Conservation (phyloP, 2,797 vertebrate species). For the Alcedo quadribrachys region DNA sequence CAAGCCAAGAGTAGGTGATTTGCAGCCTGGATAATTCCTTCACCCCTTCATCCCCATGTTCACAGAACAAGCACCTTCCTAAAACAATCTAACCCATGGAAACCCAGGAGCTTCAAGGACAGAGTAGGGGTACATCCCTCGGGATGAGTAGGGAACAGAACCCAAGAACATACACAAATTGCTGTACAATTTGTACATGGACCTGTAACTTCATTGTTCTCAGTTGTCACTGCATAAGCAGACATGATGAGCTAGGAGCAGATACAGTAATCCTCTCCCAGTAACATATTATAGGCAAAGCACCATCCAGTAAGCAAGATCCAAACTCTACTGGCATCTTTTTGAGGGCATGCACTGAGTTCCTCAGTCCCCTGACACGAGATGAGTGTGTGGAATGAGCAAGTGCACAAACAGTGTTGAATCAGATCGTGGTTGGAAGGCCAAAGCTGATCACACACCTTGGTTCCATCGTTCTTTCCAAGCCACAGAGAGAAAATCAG, state of each 20-base stretch:
- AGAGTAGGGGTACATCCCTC: no score
- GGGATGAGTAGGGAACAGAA: neutral
- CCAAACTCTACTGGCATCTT: neutral
- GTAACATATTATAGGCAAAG: neutral
- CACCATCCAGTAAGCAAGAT: neutral
- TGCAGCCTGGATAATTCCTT: neutral
- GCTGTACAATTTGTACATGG: no score
- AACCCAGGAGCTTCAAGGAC: neutral
- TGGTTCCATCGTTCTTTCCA: neutral
- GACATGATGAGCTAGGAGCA: neutral
- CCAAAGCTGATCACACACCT: neutral
- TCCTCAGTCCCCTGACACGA: neutral
- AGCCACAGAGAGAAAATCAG: neutral
- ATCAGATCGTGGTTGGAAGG: neutral
- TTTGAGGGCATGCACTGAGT: neutral
- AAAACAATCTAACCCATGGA: neutral
- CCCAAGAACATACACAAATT: neutral
- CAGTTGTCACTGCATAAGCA: neutral
- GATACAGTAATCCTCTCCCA: neutral
- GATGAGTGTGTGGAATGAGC: neutral
- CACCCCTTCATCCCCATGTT: neutral
- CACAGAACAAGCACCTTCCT: neutral
- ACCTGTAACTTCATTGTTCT: neutral
- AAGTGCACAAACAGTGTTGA: accelerated
- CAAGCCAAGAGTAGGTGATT: neutral